Conservation (phyloP, 1,140 invertebrate genomes). For the Microplitis mediator region DNA sequence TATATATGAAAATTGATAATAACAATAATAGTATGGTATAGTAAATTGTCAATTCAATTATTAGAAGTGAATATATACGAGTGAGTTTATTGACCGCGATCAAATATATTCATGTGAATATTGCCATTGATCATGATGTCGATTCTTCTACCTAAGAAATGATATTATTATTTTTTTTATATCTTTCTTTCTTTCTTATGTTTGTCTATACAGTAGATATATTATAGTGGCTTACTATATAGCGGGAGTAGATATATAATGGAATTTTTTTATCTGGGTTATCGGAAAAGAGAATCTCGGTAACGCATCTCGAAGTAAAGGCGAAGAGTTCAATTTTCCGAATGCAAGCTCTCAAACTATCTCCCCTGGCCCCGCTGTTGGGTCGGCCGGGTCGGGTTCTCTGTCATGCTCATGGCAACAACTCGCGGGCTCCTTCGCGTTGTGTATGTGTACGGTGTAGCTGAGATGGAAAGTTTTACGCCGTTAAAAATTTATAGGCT, state of each 20-base stretch:
- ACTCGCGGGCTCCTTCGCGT: background rate
- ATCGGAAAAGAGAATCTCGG: constrained; percentile 21
- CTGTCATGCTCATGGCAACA: background rate
- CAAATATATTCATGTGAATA: no score
- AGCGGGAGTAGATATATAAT: background rate
- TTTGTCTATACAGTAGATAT: no score
- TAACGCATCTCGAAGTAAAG: constrained; percentile 15
- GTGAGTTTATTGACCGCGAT: no score
- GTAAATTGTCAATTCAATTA: constrained; percentile 15
- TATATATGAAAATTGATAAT: no score
- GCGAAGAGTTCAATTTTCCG: constrained; percentile 26
- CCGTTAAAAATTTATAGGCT: constrained; percentile 52
- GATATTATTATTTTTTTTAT: no score
- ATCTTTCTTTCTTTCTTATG: no score
- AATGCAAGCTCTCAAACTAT: constrained; percentile 25
- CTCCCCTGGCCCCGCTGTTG: constrained; percentile 8
- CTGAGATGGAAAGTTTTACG: constrained; percentile 42
- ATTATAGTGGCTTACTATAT: no score
- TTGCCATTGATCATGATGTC: no score
- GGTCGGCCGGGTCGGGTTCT: background rate
- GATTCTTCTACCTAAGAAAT: no score
- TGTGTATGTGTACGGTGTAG: background rate
- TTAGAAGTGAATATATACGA: background rate
- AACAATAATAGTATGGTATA: no score
- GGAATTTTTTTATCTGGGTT: constrained; percentile 15